Evolutionary conservation across 2,113 vertebrate species (phyloP).

Genomic region (Alouatta palliata): DNA sequence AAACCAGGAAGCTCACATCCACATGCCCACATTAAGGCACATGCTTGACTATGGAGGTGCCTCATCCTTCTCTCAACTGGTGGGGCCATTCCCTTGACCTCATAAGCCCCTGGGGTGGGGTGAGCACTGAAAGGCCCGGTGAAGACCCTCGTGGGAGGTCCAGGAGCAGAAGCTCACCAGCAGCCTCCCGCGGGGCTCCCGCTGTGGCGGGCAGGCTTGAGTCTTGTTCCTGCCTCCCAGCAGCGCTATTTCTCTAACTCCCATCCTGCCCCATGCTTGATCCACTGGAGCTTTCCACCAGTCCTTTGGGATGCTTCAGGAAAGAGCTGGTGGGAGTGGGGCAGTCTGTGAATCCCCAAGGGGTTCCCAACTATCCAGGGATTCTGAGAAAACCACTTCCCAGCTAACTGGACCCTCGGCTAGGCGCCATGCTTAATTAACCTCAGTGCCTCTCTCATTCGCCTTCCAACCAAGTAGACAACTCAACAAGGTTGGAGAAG

Average conservation of each 20-base stretch:
- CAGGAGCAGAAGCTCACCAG: neutral
- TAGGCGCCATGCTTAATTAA: neutral
- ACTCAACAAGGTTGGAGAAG: neutral
- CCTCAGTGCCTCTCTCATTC: neutral
- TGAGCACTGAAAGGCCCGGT: neutral
- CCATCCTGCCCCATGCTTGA: neutral
- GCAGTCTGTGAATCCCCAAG: neutral
- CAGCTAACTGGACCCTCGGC: neutral
- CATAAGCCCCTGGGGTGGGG: neutral
- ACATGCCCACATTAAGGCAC: neutral
- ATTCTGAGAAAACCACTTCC: neutral
- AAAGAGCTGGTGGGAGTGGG: neutral
- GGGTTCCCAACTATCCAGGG: neutral
- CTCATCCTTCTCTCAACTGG: neutral
- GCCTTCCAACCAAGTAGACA: neutral
- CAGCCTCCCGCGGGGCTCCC: neutral
- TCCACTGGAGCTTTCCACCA: neutral
- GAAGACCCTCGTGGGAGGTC: neutral
- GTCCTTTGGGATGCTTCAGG: neutral
- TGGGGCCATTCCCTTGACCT: neutral
- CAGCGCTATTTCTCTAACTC: neutral
- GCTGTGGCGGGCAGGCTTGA: rapidly evolving
- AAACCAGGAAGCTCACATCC: neutral
- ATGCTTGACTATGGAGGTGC: rapidly evolving
- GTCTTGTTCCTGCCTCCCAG: neutral